A percentile compares a stretch with the other conserved stretches of the same genome.
Conservation (phyloP, 1,140 invertebrate genomes). For the Coelopa frigida region DNA sequence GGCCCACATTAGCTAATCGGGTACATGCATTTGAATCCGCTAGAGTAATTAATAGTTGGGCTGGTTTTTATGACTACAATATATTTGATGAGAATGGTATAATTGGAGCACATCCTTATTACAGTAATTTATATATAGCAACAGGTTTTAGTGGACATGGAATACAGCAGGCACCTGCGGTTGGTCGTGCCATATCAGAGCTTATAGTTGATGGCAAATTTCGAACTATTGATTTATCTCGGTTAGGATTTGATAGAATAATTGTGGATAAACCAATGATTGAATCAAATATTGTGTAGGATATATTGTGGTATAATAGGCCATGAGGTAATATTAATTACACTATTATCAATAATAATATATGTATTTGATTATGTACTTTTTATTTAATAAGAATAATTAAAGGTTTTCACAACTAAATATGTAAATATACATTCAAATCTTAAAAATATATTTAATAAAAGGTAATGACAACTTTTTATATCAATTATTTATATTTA, state of each 20-base stretch:
- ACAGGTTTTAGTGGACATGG: constrained; percentile 93
- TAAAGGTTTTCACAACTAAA: no score
- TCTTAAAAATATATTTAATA: no score
- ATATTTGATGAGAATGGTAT: constrained; percentile 88
- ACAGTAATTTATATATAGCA: constrained; percentile 75
- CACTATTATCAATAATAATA: no score
- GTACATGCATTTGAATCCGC: constrained; percentile 71
- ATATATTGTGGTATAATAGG: no score
- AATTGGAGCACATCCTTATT: constrained; percentile 82
- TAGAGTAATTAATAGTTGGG: constrained; percentile 77
- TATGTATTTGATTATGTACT: no score
- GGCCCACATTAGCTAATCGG: constrained; percentile 69
- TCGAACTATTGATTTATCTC: constrained; percentile 68
- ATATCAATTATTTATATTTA: no score
- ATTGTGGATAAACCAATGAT: constrained; percentile 58
- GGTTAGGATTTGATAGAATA: constrained; percentile 75
- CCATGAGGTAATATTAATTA: no score
- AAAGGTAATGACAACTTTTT: no score
- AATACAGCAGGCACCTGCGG: constrained; percentile 78
- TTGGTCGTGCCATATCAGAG: constrained; percentile 81
- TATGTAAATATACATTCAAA: no score
- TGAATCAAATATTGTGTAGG: constrained; percentile 62
- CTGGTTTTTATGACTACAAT: constrained; percentile 89
- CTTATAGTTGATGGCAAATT: constrained; percentile 67
- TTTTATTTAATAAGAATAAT: no score